A percentile compares a stretch with the other conserved stretches of the same genome.
Conservation (phyloP, 2,113 vertebrate species). For the Gnathonemus echidnorhynchus region DNA sequence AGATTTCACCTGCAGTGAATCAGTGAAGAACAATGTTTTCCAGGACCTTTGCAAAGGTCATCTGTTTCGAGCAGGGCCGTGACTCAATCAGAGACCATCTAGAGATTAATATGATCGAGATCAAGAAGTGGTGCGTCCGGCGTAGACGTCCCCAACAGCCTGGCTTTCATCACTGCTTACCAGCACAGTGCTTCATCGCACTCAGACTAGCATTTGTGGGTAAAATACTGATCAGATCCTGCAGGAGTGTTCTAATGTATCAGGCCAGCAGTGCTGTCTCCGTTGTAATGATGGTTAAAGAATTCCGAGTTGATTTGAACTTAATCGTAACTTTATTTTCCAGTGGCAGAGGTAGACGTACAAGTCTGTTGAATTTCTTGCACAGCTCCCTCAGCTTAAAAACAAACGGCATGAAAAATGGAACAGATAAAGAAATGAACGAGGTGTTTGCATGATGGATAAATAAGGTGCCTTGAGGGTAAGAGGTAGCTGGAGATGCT, state of each 20-base stretch:
- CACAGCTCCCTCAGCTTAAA: not conserved
- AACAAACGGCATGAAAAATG: not conserved
- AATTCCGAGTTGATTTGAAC: not conserved
- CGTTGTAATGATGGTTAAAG: not conserved
- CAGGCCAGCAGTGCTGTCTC: not conserved
- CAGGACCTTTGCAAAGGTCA: slow-evolving; percentile 5
- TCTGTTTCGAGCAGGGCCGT: not conserved
- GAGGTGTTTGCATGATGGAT: not conserved
- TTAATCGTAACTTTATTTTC: not conserved
- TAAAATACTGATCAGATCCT: not conserved
- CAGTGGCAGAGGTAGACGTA: not conserved
- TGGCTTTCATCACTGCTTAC: not conserved
- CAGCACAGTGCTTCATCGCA: too few species aligned
- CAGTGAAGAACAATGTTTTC: not conserved
- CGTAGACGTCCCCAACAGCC: too few species aligned
- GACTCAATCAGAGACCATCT: slow-evolving; percentile 13
- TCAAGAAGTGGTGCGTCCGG: not conserved
- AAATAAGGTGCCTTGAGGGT: not conserved
- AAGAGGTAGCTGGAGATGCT: not conserved
- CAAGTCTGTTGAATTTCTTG: not conserved
- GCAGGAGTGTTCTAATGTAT: not conserved
- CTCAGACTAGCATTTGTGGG: not conserved
- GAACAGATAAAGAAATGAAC: not conserved
- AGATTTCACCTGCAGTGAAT: not conserved
- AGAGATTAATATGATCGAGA: not conserved